Evolutionary conservation across 2,797 vertebrate genomes (phyloP), one percentile per base, ranked within the genome.

Genomic region (Kryptolebias ocellatus): DNA sequence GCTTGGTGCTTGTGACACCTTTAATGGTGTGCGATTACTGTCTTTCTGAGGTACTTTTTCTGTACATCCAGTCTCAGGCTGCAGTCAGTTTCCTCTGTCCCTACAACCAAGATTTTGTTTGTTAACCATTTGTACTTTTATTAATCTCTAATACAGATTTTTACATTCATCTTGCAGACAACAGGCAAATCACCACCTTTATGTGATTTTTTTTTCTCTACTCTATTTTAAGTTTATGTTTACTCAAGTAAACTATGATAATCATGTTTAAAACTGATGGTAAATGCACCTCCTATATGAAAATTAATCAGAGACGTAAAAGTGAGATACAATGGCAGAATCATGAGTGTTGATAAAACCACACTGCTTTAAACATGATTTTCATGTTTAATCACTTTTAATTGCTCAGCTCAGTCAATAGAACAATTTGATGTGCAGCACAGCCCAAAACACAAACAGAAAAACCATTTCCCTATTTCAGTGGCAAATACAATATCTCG

Each of bases 381-480:
- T 90, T 83, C 75, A 80, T 70, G 78, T 90, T 72, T 80, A 78
- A 86, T 89, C 76, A 92, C 81, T 84, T 79, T 90, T 92, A 88
- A 92, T 90, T 49, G 62, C 67, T 73, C 70, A 72, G 81, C 83
- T 90, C 86, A 76, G 74, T 90, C 89, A 75, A 81, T 87, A 85
- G 76, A 79, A 92, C 90, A 83, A 91, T 90, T 85, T 80, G 87
- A 85, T 89, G 84, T 81, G 66, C 69, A 59, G 74, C 71, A 67
- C 45, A 67, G 83, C 66, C 60, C 74, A 82, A 78, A 80, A 78
- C 55, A 66, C 79, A 74, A 79, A 68, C 45, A 65, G 59, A 62
- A 67, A 70, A 72, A 78, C 74, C 47, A 82, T 80, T 71, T 81
- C 60, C 64, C 63, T 77, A 61, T 65, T 81, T 87, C 69, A 69